phyloP scores from a whole-genome alignment of 2,113 vertebrate genomes.

The Malaclemys terrapin region DNA sequence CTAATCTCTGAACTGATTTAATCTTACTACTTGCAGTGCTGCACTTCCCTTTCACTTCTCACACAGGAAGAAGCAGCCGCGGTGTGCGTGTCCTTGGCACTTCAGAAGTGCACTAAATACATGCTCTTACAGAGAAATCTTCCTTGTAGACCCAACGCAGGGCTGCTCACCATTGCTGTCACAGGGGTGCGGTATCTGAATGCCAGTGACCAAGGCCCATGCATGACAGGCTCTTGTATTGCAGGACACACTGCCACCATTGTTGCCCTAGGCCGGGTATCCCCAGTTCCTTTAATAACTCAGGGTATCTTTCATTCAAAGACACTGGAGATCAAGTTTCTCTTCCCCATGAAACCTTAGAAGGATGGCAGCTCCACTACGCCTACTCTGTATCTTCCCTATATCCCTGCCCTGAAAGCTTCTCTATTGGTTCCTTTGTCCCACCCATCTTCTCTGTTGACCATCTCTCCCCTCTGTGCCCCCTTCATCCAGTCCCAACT shows the following conservation, averaged over 20 bases:
- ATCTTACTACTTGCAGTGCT: background rate
- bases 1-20: background rate
- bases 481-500: no score
- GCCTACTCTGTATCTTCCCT: background rate
- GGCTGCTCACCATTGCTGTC: background rate
- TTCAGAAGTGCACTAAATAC: background rate
- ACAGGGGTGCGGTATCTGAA: background rate
- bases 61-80: background rate
- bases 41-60: background rate
- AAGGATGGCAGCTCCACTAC: no score
- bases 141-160: background rate
- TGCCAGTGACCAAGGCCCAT: background rate
- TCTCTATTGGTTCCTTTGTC: no score
- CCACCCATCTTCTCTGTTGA: no score
- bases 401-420: no score
- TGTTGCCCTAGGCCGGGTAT: background rate
- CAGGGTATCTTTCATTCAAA: background rate
- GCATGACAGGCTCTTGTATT: background rate
- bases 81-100: background rate
- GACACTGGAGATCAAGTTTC: no score
- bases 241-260: background rate
- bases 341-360: background rate
- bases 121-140: background rate
- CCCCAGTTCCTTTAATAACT: background rate
- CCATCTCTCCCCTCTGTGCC: no score